phyloP scores from a whole-genome alignment of 2,888 invertebrate genomes.

The Noctuana brunneofusca region DNA sequence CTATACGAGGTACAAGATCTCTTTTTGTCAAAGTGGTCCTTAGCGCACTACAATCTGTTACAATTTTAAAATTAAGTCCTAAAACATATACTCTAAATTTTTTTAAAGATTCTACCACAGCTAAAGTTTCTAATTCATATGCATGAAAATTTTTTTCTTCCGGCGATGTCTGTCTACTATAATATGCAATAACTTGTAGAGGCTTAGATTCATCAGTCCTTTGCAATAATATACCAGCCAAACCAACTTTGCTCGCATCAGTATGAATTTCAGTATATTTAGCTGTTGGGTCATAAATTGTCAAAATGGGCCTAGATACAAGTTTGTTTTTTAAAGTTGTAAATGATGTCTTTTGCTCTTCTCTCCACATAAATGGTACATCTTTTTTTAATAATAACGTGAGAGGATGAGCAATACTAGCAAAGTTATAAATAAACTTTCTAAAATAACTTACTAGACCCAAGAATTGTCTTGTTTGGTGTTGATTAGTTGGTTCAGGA shows the following conservation, averaged over 20 bases:
- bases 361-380: neutral
- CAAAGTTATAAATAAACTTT: neutral
- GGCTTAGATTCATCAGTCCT: neutral
- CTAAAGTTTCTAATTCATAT: neutral
- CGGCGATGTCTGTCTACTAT: neutral
- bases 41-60: neutral
- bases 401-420: neutral
- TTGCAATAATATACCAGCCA: neutral
- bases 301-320: neutral
- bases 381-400: neutral
- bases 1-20: constrained; percentile 1
- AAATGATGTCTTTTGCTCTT: neutral
- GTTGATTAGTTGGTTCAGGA: neutral
- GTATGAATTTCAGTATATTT: neutral
- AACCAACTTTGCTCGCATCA: neutral
- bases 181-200: neutral
- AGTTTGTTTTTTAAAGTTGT: neutral
- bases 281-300: neutral
- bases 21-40: neutral
- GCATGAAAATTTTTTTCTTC: neutral
- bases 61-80: neutral
- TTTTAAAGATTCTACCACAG: neutral
- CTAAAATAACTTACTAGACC: neutral
- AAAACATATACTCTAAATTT: neutral
- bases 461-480: neutral